Evolutionary conservation across 2,888 invertebrate species (phyloP), one percentile per base, ranked within the genome.

Genomic region (Sesia bembeciformis): DNA sequence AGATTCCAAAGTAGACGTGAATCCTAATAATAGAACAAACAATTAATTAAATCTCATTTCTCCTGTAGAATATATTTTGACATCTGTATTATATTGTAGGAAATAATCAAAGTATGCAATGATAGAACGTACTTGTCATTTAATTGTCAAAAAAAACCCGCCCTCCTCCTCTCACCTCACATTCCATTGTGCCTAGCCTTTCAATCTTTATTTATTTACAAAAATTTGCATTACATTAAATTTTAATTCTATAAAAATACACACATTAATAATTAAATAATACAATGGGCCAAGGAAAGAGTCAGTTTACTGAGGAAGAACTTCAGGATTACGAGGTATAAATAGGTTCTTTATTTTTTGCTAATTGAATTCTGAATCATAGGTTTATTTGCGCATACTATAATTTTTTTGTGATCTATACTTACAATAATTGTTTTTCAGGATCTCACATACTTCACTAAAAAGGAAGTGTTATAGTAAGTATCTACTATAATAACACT

Each of bases 381-480:
- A 3, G n/a, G n/a, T n/a, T 46, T 46, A 46, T 8, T 43, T 43
- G 43, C 7, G 46, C 7, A 46, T 46, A 43, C 23, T 23, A 23
- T 23, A 1, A 23, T 23, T 62, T 58, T 50, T 50, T 51, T 23
- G 5, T 52, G 23, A 23, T 23, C 23, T 23, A 23, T 23, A 23
- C 23, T 23, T 23, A 23, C 23, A 23, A 23, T 23, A 23, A 49
- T 4, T 58, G 64, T 58, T 61, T 90, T 91, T 52, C 84, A 97
- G 96, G 97, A 97, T 84, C 92, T 97, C 61, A 97, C 97, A 23
- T 97, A 97, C 83, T 97, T 98, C 77, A 96, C 96, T 0, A 96
- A 96, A 74, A 96, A 97, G 70, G 97, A 98, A 91, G 96, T 98
- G 52, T 84, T 97, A 59, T 93, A 94, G 97, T 97, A 90, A 94